Percentiles rank a stretch among this genome's conserved stretches.
Evolutionary conservation across 2,797 vertebrate species (phyloP).

Genomic region (Sparidentex hasta): DNA sequence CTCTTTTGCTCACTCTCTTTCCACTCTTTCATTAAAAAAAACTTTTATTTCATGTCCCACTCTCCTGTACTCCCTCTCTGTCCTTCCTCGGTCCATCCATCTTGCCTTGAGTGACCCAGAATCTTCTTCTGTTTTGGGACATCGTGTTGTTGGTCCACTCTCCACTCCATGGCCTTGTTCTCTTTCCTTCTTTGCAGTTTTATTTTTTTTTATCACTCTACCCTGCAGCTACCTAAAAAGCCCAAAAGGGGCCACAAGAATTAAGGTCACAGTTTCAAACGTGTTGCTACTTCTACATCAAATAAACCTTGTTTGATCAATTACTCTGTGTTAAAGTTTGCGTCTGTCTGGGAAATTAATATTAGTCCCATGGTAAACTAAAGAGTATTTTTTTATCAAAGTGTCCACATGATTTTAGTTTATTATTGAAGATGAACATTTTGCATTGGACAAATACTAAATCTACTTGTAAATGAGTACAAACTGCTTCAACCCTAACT

Average conservation of each 20-base stretch:
- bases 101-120: constrained; percentile 57
- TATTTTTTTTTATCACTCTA: constrained; percentile 19
- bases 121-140: constrained; percentile 49
- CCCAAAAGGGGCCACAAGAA: constrained; percentile 35
- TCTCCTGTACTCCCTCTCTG: constrained; percentile 39
- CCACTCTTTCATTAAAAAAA: not conserved
- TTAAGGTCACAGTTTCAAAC: constrained; percentile 54
- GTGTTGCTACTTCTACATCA: not conserved
- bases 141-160: constrained; percentile 33
- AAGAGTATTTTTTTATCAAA: not conserved
- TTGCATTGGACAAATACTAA: not conserved
- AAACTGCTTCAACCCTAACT: not conserved
- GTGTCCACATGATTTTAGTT: not conserved
- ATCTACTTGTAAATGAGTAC: not conserved
- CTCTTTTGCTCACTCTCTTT: constrained; percentile 25
- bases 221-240: constrained; percentile 40
- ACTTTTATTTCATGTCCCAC: not conserved
- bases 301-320: constrained; percentile 16
- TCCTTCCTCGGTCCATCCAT: constrained; percentile 47
- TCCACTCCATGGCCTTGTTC: constrained; percentile 45
- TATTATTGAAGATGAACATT: not conserved
- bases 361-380: not conserved
- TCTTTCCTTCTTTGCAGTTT: constrained; percentile 29
- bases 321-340: not conserved
- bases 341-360: constrained; percentile 4